phyloP scores from a whole-genome alignment of 2,888 invertebrate genomes.

The Archips xylosteana region DNA sequence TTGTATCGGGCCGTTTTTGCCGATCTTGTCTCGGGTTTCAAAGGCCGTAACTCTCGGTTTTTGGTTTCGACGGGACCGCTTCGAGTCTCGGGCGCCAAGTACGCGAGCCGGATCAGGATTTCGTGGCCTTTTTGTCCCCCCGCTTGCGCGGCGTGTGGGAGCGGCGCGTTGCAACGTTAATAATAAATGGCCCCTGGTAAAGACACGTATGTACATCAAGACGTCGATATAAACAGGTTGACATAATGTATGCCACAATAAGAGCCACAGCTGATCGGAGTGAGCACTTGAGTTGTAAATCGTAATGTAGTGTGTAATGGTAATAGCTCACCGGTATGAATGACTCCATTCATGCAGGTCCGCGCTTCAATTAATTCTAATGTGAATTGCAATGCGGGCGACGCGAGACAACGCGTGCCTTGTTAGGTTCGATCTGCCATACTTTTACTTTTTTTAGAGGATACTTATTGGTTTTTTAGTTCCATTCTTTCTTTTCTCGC shows the following conservation, averaged over 20 bases:
- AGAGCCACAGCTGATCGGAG: slow-evolving; percentile 29
- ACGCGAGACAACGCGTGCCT: slow-evolving; percentile 18
- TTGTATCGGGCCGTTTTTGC: slow-evolving; percentile 16
- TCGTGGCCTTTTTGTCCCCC: slow-evolving; percentile 25
- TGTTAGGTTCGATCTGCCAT: slow-evolving; percentile 13
- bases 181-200: slow-evolving; percentile 26
- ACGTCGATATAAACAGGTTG: slow-evolving; percentile 18
- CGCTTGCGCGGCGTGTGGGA: slow-evolving; percentile 20
- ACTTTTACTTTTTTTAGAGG: slow-evolving; percentile 29
- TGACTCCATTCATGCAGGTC: slow-evolving; percentile 35
- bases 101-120: slow-evolving; percentile 6
- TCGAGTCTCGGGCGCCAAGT: not conserved
- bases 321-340: slow-evolving; percentile 32
- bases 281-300: slow-evolving; percentile 14
- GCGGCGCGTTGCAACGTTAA: slow-evolving; percentile 24
- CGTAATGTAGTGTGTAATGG: slow-evolving; percentile 25
- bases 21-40: slow-evolving; percentile 21
- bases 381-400: slow-evolving; percentile 7
- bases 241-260: slow-evolving; percentile 20
- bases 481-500: slow-evolving; percentile 19
- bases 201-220: slow-evolving; percentile 11
- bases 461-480: slow-evolving; percentile 11
- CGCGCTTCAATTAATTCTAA: slow-evolving; percentile 33
- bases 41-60: slow-evolving; percentile 24
- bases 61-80: slow-evolving; percentile 14